These are phyloP conservation scores for Drosophila formosana DNA, from an alignment of 2,888 invertebrate genomes.

Conservation along the genomic window DNA sequence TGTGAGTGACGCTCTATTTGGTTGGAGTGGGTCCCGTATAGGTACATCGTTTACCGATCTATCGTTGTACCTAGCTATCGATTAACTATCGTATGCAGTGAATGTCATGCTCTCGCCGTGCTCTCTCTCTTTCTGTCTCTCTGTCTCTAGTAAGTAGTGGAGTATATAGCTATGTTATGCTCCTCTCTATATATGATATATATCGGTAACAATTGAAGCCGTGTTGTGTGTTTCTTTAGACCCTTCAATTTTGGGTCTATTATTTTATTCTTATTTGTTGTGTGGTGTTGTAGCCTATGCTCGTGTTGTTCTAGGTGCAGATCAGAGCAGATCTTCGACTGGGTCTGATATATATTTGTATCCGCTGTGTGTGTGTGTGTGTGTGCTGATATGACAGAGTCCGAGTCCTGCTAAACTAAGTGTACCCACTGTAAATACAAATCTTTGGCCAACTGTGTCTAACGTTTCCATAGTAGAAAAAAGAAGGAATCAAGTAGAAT, in stretches of 20 bases:
- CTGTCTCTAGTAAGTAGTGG: neutral
- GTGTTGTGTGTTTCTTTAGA: neutral
- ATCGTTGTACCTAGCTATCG: constrained; percentile 52
- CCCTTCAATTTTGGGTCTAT: no score
- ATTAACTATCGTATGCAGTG: constrained; percentile 43
- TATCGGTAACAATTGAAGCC: constrained; percentile 12
- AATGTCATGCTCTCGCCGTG: constrained; percentile 7
- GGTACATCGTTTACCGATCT: constrained; percentile 51
- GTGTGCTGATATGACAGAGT: constrained; percentile 48
- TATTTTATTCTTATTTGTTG: neutral
- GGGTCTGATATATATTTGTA: constrained; percentile 10
- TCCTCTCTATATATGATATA: constrained; percentile 2
- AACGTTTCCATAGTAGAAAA: constrained; percentile 11
- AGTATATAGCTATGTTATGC: constrained; percentile 14
- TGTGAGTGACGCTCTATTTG: constrained; percentile 60
- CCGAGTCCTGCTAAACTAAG: constrained; percentile 18
- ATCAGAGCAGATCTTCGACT: constrained; percentile 6
- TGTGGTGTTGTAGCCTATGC: neutral
- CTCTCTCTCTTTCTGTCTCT: constrained; percentile 6
- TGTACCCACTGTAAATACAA: constrained; percentile 20
- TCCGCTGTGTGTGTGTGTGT: constrained; percentile 22
- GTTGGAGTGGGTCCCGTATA: constrained; percentile 76
- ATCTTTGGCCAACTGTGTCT: constrained; percentile 46
- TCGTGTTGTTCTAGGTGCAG: constrained; percentile 26
- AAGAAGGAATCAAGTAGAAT: neutral